phyloP scores from a whole-genome alignment of 2,797 vertebrate genomes.

The Fistularia commersonii region DNA sequence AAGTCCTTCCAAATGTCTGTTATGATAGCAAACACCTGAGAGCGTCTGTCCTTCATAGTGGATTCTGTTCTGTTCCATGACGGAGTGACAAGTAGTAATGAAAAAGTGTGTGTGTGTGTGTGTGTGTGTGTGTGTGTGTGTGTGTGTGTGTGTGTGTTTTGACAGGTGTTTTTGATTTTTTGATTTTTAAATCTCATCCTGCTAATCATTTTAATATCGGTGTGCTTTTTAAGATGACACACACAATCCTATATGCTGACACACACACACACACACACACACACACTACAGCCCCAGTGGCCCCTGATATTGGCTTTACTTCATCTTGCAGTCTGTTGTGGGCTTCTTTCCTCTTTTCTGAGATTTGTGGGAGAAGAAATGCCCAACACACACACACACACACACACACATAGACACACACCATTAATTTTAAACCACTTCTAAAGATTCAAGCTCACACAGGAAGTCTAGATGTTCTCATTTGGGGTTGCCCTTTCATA shows the following conservation, averaged over 20 bases:
- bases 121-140: background rate
- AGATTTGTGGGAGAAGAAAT: constrained; percentile 47
- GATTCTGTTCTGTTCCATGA: background rate
- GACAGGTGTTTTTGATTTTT: background rate
- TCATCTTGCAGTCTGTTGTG: constrained; percentile 58
- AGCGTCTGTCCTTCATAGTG: no score
- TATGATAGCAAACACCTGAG: no score
- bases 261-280: background rate
- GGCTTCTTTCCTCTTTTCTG: constrained; percentile 50
- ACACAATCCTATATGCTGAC: background rate
- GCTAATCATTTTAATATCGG: no score
- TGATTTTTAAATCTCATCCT: no score
- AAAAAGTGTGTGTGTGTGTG: no score
- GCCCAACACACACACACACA: constrained; percentile 21
- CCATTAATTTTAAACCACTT: constrained; percentile 32
- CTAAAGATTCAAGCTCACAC: constrained; percentile 19
- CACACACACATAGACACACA: constrained; percentile 12
- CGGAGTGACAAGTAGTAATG: background rate
- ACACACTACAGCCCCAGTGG: no score
- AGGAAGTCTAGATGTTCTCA: constrained; percentile 15
- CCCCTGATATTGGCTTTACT: constrained; percentile 45
- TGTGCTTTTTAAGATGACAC: background rate
- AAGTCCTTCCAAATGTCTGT: no score
- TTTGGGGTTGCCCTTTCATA: constrained; percentile 41
- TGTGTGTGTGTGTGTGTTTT: background rate